Conservation (phyloP, 2,888 invertebrate species). For the Hydropsyche betteni region DNA sequence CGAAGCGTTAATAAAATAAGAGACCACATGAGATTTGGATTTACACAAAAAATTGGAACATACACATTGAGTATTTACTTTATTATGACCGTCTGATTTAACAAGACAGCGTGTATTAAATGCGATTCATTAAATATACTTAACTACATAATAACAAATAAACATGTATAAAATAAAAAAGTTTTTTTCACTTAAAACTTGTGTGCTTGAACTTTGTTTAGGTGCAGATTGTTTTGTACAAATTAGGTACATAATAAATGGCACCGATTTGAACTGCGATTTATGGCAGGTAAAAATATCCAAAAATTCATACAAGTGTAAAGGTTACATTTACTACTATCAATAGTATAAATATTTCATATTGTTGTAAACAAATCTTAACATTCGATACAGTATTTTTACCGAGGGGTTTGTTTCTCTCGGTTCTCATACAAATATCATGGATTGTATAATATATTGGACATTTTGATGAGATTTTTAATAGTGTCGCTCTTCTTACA, state of each 20-base stretch:
- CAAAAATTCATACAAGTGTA: slow-evolving; percentile 22
- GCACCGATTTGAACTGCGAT: slow-evolving; percentile 39
- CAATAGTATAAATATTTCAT: too few species aligned
- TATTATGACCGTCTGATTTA: slow-evolving; percentile 5
- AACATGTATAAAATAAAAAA: slow-evolving; percentile 35
- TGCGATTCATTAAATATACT: slow-evolving; percentile 32
- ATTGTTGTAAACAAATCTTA: too few species aligned
- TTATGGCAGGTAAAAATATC: slow-evolving; percentile 39
- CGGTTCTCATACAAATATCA: not conserved
- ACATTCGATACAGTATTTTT: too few species aligned
- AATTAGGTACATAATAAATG: slow-evolving; percentile 29
- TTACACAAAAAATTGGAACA: slow-evolving; percentile 4
- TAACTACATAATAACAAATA: slow-evolving; percentile 32
- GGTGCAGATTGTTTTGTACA: slow-evolving; percentile 34
- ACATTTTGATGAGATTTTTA: slow-evolving; percentile 6
- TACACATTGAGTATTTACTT: slow-evolving; percentile 16
- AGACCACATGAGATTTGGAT: slow-evolving; percentile 22
- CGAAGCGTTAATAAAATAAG: slow-evolving; percentile 23
- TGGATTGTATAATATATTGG: slow-evolving; percentile 13
- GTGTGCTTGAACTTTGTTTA: slow-evolving; percentile 36
- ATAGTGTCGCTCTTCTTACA: not conserved
- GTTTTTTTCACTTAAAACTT: slow-evolving; percentile 8
- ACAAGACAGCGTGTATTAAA: slow-evolving; percentile 32
- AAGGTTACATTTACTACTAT: too few species aligned
- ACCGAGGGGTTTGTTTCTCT: too few species aligned